phyloP scores from a whole-genome alignment of 1,140 invertebrate species.

The Odontomachus brunneus region DNA sequence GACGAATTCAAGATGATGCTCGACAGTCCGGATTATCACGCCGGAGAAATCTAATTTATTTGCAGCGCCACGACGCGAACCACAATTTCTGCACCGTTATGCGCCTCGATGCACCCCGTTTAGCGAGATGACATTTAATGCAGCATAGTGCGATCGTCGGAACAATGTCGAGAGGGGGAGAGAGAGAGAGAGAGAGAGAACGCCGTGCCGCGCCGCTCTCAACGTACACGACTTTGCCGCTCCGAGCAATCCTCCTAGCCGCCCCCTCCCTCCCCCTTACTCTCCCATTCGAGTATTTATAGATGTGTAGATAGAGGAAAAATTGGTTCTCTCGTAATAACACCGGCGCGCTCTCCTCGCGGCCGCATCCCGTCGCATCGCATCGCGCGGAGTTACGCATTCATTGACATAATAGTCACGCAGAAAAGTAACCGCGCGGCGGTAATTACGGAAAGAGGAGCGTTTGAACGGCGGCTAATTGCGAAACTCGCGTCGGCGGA shows the following conservation, averaged over 20 bases:
- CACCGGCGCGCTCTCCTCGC: neutral
- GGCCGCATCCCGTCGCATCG: neutral
- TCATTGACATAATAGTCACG: constrained; percentile 38
- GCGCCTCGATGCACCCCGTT: constrained; percentile 63
- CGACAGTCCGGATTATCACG: constrained; percentile 33
- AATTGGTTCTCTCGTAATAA: neutral
- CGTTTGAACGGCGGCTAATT: constrained; percentile 48
- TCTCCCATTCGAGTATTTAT: constrained; percentile 5
- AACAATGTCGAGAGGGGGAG: neutral
- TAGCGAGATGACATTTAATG: constrained; percentile 65
- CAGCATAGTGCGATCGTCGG: constrained; percentile 7
- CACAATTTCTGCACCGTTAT: constrained; percentile 64
- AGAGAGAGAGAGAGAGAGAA: too few relatives aligned
- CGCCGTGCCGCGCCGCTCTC: neutral
- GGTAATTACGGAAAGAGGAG: constrained; percentile 28
- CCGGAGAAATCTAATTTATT: constrained; percentile 69
- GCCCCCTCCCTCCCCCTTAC: too few relatives aligned
- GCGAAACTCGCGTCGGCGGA: constrained; percentile 36
- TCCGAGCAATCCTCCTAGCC: neutral
- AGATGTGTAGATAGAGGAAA: neutral
- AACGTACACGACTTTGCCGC: neutral
- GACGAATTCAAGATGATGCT: constrained; percentile 57
- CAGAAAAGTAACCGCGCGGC: constrained; percentile 2
- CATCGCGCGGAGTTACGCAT: constrained; percentile 15
- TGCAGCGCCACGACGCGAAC: constrained; percentile 29